Conservation (phyloP, 2,113 vertebrate genomes). For the Corythornis cristatus region DNA sequence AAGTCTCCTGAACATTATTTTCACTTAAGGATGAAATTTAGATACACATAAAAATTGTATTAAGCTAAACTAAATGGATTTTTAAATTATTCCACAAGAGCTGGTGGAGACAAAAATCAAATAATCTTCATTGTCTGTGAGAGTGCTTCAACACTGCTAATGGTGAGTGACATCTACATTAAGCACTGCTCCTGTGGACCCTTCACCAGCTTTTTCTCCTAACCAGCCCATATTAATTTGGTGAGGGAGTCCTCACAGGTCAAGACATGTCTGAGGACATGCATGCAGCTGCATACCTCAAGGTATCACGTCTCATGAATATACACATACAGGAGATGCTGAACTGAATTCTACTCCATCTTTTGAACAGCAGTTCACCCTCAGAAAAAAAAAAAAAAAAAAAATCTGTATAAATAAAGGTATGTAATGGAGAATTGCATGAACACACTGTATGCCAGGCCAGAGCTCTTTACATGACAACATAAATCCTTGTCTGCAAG, state of each 20-base stretch:
- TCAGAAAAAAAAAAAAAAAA: background rate
- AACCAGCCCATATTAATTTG: background rate
- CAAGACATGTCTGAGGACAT: background rate
- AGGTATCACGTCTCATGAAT: background rate
- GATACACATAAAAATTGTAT: background rate
- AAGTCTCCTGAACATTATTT: background rate
- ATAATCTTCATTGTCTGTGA: background rate
- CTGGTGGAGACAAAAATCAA: background rate
- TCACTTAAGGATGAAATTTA: background rate
- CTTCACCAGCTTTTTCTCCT: background rate
- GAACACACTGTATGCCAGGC: background rate
- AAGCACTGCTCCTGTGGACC: background rate
- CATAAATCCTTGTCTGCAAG: background rate
- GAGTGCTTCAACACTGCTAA: background rate
- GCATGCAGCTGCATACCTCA: accelerated
- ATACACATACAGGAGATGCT: background rate
- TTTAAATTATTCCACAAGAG: background rate
- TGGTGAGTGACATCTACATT: accelerated
- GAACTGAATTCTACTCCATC: background rate
- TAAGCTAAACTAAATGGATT: background rate
- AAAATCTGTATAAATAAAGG: background rate
- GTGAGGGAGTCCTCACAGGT: background rate
- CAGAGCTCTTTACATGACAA: background rate
- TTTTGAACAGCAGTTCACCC: background rate
- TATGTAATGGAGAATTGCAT: background rate